phyloP scores from a whole-genome alignment of 2,797 vertebrate species.

The Acridotheres tristis region DNA sequence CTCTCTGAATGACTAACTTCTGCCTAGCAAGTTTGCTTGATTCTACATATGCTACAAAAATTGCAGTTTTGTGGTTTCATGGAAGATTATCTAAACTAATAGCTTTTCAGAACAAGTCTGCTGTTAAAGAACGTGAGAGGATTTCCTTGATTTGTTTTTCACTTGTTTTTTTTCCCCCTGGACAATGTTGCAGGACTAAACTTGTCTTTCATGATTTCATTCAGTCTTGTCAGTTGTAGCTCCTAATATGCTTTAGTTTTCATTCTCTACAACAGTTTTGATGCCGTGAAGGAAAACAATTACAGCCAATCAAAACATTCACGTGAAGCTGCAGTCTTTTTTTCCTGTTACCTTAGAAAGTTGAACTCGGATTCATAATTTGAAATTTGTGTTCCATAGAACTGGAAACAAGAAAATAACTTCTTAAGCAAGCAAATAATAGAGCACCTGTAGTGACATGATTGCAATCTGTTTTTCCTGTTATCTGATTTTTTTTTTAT shows the following conservation, averaged over 20 bases:
- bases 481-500: not conserved
- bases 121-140: not conserved
- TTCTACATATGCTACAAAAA: not conserved
- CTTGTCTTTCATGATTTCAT: not conserved
- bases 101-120: not conserved
- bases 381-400: not conserved
- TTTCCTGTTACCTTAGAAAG: not conserved
- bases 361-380: not conserved
- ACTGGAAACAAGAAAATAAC: not conserved
- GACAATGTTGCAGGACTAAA: not conserved
- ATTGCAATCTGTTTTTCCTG: not conserved
- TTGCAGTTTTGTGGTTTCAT: not conserved
- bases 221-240: not conserved
- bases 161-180: not conserved
- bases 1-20: not conserved
- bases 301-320: not conserved
- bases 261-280: not conserved
- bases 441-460: not conserved
- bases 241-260: not conserved
- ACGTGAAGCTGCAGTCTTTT: not conserved
- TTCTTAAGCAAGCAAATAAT: not conserved
- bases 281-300: not conserved
- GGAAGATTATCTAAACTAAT: conserved; percentile 12
- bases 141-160: not conserved
- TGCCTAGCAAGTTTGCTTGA: not conserved